Base-by-base conservation (phyloP, 1,140 invertebrate species). In the Ostrea denselamellosa region DNA sequence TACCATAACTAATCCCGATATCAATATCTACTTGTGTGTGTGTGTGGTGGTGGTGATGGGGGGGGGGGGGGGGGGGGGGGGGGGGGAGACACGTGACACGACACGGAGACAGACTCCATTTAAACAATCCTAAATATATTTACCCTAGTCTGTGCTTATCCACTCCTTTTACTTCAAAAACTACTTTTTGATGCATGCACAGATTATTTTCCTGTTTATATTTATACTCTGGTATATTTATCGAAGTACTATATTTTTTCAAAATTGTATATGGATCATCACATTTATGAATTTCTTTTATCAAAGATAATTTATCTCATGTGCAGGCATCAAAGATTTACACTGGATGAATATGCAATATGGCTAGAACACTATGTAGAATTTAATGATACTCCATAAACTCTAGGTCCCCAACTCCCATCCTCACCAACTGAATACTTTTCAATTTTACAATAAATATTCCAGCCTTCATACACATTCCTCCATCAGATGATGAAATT, bases 401-500 rank as follows among this genome's bases (percentile, higher is more conserved):
- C 34, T 44, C 5, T 2, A 2, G 5, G 5, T 44, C 34, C 34
- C 34, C 34, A 1, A 44, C 34, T 44, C 34, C 34, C 34, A 44
- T 5, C 34, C 34, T 44, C 5, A 5, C 34, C 34, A 44, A n/a
- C 7, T 62, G 14, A 62, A 19, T 62, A 3, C n/a, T 56, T 56
- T 8, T 5, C 28, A 71, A 19, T 71, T 81, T 34, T 34, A 10
- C 7, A 51, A 28, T 8, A 17, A 81, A 81, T 34, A 25, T 83
- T 52, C 44, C 14, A 81, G 22, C 71, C 14, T 81, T 19, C 19
- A 83, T 28, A 9, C 68, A 83, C 51, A 52, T 52, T 34, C 82
- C 82, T 54, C 82, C 44, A 83, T 14, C 9, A 52, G 12, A 77
- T 77, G 68, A 83, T 83, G 82, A 54, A 83, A 83, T 83, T 83